phyloP scores from a whole-genome alignment of 2,888 invertebrate genomes.

The Tubiluchus corallicola region DNA sequence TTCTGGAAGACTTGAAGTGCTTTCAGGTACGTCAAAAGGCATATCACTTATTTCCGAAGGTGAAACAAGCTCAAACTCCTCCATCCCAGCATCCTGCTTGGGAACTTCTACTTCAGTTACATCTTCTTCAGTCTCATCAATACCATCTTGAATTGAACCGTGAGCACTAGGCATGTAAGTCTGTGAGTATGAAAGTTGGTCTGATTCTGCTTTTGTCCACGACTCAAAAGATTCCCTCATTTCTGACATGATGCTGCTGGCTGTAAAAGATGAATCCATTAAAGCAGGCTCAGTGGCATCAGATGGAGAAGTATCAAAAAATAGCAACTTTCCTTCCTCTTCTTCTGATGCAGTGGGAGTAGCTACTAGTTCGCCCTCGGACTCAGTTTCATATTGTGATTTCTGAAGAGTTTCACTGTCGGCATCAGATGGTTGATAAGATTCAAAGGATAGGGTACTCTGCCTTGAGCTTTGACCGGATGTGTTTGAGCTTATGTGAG shows the following conservation, averaged over 20 bases:
- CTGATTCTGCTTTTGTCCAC: too few relatives aligned
- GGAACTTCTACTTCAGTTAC: not conserved
- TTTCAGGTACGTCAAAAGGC: too few relatives aligned
- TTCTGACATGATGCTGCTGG: too few relatives aligned
- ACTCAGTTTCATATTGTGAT: not conserved
- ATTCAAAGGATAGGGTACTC: not conserved
- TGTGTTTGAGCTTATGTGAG: not conserved
- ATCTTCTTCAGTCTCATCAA: not conserved
- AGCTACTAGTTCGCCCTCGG: not conserved
- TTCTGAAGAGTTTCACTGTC: not conserved
- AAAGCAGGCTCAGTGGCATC: not conserved
- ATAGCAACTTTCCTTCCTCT: not conserved
- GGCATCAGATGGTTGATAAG: not conserved
- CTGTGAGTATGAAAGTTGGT: too few relatives aligned
- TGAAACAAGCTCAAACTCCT: constrained; percentile 1
- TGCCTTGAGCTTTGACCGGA: not conserved
- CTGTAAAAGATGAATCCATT: not conserved
- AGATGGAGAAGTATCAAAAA: not conserved
- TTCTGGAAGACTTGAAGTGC: too few relatives aligned
- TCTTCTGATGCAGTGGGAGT: not conserved
- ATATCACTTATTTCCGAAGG: not conserved
- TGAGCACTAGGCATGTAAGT: not conserved
- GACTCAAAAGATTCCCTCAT: constrained; percentile 1
- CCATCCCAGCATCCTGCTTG: too few relatives aligned
- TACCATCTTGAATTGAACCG: not conserved